Conservation (phyloP, 2,113 vertebrate species). For the Eublepharis macularius region DNA sequence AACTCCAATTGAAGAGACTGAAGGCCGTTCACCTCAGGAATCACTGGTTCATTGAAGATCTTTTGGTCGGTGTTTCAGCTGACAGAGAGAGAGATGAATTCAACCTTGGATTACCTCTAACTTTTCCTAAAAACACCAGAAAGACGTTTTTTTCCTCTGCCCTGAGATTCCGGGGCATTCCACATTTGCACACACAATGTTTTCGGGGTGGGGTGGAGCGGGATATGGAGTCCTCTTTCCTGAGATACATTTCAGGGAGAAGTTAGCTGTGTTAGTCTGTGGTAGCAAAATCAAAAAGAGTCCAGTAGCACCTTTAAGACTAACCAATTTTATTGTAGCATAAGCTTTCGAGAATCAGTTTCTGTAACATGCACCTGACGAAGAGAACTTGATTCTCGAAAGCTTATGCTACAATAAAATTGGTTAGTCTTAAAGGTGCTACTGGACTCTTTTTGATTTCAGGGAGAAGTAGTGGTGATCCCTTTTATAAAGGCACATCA, state of each 20-base stretch:
- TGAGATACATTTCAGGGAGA: background rate
- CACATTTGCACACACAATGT: background rate
- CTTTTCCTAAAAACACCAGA: background rate
- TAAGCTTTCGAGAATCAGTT: too few relatives aligned
- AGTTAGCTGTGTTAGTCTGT: too few relatives aligned
- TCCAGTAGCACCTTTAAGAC: too few relatives aligned
- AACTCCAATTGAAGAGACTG: slow-evolving; percentile 75
- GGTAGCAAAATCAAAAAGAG: too few relatives aligned
- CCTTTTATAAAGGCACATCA: background rate
- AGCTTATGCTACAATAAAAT: too few relatives aligned
- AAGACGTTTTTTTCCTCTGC: background rate
- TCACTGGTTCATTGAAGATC: slow-evolving; percentile 69
- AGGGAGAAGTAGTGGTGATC: background rate
- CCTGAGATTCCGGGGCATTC: background rate
- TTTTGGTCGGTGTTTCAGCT: background rate
- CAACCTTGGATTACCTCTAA: slow-evolving; percentile 17
- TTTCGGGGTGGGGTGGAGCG: background rate
- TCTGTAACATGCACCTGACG: too few relatives aligned
- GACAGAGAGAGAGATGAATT: background rate
- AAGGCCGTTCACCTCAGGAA: slow-evolving; percentile 69
- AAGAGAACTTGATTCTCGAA: too few relatives aligned
- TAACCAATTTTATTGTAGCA: too few relatives aligned
- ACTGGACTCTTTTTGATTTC: too few relatives aligned
- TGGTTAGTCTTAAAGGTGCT: too few relatives aligned
- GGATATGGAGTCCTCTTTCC: background rate